Base-by-base conservation (phyloP, 2,888 invertebrate species). In the Oxytorus armatus region DNA sequence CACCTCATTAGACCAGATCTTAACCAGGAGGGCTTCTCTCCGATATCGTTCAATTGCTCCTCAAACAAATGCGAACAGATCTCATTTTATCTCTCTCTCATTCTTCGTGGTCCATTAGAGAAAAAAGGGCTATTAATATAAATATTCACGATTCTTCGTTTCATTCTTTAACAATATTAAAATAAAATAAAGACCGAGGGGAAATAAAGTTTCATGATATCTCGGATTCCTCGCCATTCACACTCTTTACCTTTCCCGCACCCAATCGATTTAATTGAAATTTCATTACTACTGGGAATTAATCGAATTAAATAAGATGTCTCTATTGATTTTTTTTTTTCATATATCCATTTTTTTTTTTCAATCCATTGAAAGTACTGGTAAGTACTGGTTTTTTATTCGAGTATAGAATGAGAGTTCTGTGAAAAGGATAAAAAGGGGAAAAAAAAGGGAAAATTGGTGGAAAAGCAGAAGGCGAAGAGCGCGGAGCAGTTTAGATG, bases 21-120 rank as follows among this genome's bases (percentile, higher is more conserved):
- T 23, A 49, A 8, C 55, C 18, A 25, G 61, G 36, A 7, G 8
- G n/a, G n/a, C 21, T 33, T 25, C 8, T 36, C 42, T 25, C 21
- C 49, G 39, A 53, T 59, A 59, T 75, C 75, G 55, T 74, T 79
- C 65, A 66, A 79, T 79, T 53, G 65, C 57, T 79, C 47, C 57
- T 79, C 69, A 69, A 70, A 75, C 69, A 63, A 57, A 79, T 55
- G 51, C 21, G 66, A 33, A 14, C 33, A 18, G 39, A 4, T 8
- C 36, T 57, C 16, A n/a, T 0, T n/a, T 18, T 10, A 1, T 16
- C 39, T 0, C 14, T 8, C 11, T 1, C 51, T 29, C 14, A 29
- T 51, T n/a, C 36, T 39, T 74, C 63, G 18, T 42, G 55, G 47
- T 49, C 36, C 70, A 57, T 70, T 75, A 65, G 18, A 65, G 14